Evolutionary conservation across 2,797 vertebrate species (phyloP).

Genomic region (Picus viridis): DNA sequence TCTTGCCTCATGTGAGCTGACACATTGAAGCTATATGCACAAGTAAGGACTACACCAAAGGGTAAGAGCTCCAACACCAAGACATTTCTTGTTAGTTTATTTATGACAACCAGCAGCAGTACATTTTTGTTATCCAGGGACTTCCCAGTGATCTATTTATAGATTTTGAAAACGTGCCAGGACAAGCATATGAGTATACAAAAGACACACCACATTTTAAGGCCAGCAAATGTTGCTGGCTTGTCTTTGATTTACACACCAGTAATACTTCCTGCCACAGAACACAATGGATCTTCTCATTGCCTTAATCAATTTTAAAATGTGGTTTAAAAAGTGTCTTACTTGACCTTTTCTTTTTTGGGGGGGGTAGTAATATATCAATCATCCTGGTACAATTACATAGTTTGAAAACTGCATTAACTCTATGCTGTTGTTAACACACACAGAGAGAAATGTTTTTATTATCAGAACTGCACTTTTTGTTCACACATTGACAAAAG

Average conservation of each 20-base stretch:
- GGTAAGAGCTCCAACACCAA: background rate
- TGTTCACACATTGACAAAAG: background rate
- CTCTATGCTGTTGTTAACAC: background rate
- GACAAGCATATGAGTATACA: slow-evolving; percentile 49
- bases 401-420: background rate
- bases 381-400: background rate
- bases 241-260: slow-evolving; percentile 50
- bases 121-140: slow-evolving; percentile 46
- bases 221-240: slow-evolving; percentile 46
- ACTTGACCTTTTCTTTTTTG: background rate
- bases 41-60: background rate
- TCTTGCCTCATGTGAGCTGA: background rate
- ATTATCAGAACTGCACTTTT: background rate
- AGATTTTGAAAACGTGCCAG: slow-evolving; percentile 60
- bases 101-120: slow-evolving; percentile 11
- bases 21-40: background rate
- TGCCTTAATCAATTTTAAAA: slow-evolving; percentile 17
- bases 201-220: slow-evolving; percentile 46
- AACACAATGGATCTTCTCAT: slow-evolving; percentile 8
- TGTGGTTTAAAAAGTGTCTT: background rate
- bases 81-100: slow-evolving; percentile 18
- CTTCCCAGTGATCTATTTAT: slow-evolving; percentile 71
- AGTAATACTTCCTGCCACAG: background rate
- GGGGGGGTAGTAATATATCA: background rate
- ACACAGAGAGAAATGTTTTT: background rate